phyloP scores from a whole-genome alignment of 2,888 invertebrate species.

The Calephelis perditalis region DNA sequence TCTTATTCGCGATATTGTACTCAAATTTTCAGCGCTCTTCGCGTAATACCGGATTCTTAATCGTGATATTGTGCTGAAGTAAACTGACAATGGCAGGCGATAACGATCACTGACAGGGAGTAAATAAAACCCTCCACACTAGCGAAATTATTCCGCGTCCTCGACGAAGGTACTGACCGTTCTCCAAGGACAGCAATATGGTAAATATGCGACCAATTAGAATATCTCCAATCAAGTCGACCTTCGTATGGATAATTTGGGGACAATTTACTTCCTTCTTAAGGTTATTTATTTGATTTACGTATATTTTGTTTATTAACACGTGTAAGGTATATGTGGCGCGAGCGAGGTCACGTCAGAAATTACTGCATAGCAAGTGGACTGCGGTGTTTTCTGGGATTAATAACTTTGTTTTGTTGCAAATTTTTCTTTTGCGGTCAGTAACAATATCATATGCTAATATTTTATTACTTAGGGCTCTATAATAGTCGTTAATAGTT shows the following conservation, averaged over 20 bases:
- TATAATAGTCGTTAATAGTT: no score
- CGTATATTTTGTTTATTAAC: conserved; percentile 37
- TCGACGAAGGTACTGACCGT: conserved; percentile 64
- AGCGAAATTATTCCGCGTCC: conserved; percentile 60
- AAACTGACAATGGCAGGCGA: conserved; percentile 42
- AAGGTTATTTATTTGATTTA: conserved; percentile 35
- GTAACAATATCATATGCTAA: background rate
- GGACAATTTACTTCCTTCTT: conserved; percentile 33
- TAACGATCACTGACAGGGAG: conserved; percentile 55
- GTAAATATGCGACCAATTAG: conserved; percentile 58
- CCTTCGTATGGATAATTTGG: conserved; percentile 22
- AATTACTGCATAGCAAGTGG: conserved; percentile 71
- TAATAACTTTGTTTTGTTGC: conserved; percentile 40
- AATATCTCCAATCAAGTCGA: conserved; percentile 34
- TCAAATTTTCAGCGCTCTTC: conserved; percentile 59
- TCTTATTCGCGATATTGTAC: conserved; percentile 61
- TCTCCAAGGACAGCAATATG: conserved; percentile 53
- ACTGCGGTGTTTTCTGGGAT: conserved; percentile 70
- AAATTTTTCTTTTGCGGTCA: conserved; percentile 4
- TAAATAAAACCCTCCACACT: conserved; percentile 43
- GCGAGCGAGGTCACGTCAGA: conserved; percentile 63
- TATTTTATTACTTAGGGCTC: no score
- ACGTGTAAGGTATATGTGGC: conserved; percentile 46
- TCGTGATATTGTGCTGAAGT: conserved; percentile 60
- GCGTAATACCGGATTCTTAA: conserved; percentile 58